Base-by-base conservation (phyloP, 2,888 invertebrate species). In the Deroplatys truncata region DNA sequence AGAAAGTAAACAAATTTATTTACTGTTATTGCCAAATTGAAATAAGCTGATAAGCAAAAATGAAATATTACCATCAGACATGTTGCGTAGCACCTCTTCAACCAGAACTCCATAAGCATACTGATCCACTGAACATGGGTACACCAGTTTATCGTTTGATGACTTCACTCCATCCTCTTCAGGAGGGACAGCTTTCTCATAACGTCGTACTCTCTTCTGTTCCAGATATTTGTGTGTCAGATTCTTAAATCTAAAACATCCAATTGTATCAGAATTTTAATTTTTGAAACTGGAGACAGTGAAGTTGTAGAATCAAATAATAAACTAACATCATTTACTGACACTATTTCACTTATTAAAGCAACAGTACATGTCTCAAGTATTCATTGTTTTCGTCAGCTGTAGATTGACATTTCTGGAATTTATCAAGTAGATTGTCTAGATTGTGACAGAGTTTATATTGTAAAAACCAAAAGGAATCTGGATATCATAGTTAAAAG, bases 91-190 rank as follows among this genome's bases (percentile, higher is more conserved):
- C 84, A 97, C 95, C 93, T 97, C 97, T 92, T 96, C 96, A 72
- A 96, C 97, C 89, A 98, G 94, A 35, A 96, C 95, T 84, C 96
- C 97, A 94, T 97, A 97, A 15, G 96, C 96, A 94, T 95, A 98
- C 92, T 96, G 95, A 93, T 98, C 98, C 84, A 98, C 95, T 91
- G 95, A 95, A 90, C 95, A 89, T 92, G 92, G 91, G 91, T 92
- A 90, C 90, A 91, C 85, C 25, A 91, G 89, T 20, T 88, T 88
- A 84, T 89, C 89, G 82, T 84, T 85, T 85, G 83, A 89, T 93
- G 93, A 92, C 94, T 94, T 93, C 94, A 91, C 89, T 94, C 93
- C 91, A 91, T 96, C 95, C 93, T 96, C 97, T 93, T 96, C 95
- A 3, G 96, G 95, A 92, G 97, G 96, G 43, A 97, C 93, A 25